Conservation (phyloP, 2,797 vertebrate species). For the Urophycis tenuis region DNA sequence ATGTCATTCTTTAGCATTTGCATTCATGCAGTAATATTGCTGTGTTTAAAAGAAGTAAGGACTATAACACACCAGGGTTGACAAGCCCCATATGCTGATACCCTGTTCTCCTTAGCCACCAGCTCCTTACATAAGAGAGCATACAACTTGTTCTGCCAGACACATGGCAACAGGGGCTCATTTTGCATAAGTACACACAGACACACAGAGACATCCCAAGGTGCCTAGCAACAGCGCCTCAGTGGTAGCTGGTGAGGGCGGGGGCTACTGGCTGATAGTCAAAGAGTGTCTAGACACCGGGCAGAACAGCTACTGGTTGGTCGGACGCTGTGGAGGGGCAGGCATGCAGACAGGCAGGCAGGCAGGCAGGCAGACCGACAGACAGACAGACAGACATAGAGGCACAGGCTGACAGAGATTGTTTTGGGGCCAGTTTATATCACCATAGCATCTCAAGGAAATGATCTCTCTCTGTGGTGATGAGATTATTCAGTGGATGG, state of each 20-base stretch:
- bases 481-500: no score
- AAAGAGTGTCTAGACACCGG: not conserved
- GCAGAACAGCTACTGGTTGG: constrained; percentile 1
- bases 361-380: not conserved
- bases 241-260: constrained; percentile 20
- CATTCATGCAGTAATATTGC: constrained; percentile 41
- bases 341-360: constrained; percentile 11
- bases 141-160: constrained; percentile 50
- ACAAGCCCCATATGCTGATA: constrained; percentile 57
- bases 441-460: no score
- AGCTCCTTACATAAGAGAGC: constrained; percentile 56
- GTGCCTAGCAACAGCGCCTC: constrained; percentile 35
- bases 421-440: no score
- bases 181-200: constrained; percentile 15
- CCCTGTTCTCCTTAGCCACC: constrained; percentile 53
- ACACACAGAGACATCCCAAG: constrained; percentile 10
- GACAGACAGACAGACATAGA: not conserved
- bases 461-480: no score
- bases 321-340: not conserved
- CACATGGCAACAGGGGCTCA: constrained; percentile 37
- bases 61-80: constrained; percentile 29
- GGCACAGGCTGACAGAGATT: no score
- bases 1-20: constrained; percentile 25
- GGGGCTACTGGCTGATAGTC: constrained; percentile 11
- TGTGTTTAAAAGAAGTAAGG: constrained; percentile 43